Base-by-base conservation (phyloP, 2,797 vertebrate genomes). In the Anolis apletophallus region DNA sequence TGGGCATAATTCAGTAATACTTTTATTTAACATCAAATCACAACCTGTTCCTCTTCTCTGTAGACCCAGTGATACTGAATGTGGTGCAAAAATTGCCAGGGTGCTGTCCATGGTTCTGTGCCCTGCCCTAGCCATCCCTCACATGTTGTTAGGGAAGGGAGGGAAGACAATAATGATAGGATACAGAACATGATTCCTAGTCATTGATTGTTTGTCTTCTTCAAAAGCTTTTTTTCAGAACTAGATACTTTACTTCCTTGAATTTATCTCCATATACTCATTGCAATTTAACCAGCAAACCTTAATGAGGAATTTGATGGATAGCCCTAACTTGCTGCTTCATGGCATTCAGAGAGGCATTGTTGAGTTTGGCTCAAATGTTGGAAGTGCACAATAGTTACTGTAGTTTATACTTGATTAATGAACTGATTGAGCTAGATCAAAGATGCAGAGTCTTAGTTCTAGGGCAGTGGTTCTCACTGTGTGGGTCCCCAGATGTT, bases 61-160 rank as follows among this genome's bases (percentile, higher is more conserved):
- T 61, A 72, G 72, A 54, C 32, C 61, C 86, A 32, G 59, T 67
- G 13, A 19, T 54, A 36, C 57, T 78, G 23, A 69, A 83, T 61
- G 32, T 54, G 19, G 34, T 17, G 16, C 57, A n/a, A 61, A 50
- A 83, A 78, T 52, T 64, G 34, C 1, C 29, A 59, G 55, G 71
- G 50, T 21, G 78, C 87, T 85, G 87, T 88, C 87, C 87, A 81
- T 88, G 87, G 82, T 88, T 85, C 87, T 88, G 72, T 75, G 78
- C n/a, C 69, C 59, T 17, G 34, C 52, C 46, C 32, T 67, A 29
- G 55, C 40, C 26, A 78, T 83, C 72, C 68, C 67, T 67, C 40
- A 79, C 40, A 59, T 40, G 19, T 34, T 81, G 10, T 75, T 76
- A 74, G 29, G 68, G 69, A 73, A 80, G 17, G 40, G 40, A 72